Evolutionary conservation across 1,140 invertebrate species (phyloP), one percentile per base, ranked within the genome.

Genomic region (Aphaenogaster floridana): DNA sequence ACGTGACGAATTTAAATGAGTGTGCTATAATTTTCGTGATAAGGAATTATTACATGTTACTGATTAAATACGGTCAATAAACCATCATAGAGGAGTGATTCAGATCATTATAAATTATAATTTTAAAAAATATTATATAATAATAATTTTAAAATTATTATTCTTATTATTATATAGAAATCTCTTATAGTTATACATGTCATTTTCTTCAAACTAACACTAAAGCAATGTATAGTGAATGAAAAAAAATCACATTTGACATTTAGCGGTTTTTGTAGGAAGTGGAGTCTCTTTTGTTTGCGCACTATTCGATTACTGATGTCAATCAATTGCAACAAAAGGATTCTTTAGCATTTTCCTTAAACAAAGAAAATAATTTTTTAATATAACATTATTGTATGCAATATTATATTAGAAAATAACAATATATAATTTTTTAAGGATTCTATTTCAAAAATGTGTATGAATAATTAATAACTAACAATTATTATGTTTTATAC

Each of bases 271-370:
- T 28, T 54, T 81, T 50, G 17, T 28, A 13, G 4, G 7, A 3
- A 45, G 17, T 3, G 3, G 3, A 42, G 17, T 63, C 13, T 63
- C 13, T 36, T 84, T 84, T 76, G 42, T 84, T 61, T 61, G 52
- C 42, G 5, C n/a, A 52, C 13, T 2, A 42, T 15, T 81, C 66
- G 45, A 63, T 76, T 13, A 36, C 3, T 13, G 34, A 50, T 63
- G 69, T 63, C 69, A 76, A 76, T 84, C 17, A 15, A 74, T 74
- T 76, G 3, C n/a, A 61, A 76, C 15, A 61, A 34, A 74, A 84
- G 28, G 9, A 0, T 45, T 61, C 21, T 39, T 28, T 9, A 61
- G 11, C 21, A 11, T 74, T 72, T 72, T 45, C 13, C 17, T 36
- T 39, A 17, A 72, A 11, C 11, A 21, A 59, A 72, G n/a, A 74